Evolutionary conservation across 2,888 invertebrate species (phyloP).

Genomic region (Dioctria linearis): DNA sequence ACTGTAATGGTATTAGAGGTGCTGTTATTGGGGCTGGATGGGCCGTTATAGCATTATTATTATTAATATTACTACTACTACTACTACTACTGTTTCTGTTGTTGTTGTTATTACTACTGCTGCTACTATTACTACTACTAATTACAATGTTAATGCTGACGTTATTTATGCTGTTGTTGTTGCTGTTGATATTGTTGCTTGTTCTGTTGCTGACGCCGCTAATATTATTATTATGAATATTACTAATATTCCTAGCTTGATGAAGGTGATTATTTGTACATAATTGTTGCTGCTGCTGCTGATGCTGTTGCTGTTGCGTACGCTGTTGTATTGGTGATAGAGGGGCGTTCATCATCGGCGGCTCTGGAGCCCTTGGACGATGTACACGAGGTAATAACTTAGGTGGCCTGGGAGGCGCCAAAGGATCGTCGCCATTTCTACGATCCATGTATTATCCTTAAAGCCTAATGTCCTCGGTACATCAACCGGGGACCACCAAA

Average conservation of each 20-base stretch:
- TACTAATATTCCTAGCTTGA: conserved; percentile 58
- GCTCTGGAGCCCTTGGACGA: conserved; percentile 75
- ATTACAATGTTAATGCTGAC: conserved; percentile 52
- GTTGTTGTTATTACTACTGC: conserved; percentile 57
- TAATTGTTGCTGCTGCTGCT: conserved; percentile 62
- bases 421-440: conserved; percentile 82
- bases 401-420: conserved; percentile 83
- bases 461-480: conserved; percentile 71
- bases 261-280: conserved; percentile 63
- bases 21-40: conserved; percentile 61
- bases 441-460: conserved; percentile 77
- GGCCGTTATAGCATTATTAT: conserved; percentile 54
- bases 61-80: conserved; percentile 60
- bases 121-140: conserved; percentile 53
- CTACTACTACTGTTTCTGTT: conserved; percentile 60
- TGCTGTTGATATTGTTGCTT: conserved; percentile 56
- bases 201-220: conserved; percentile 62
- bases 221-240: conserved; percentile 52
- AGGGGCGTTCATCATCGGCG: conserved; percentile 72
- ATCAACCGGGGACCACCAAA: conserved; percentile 77
- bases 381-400: conserved; percentile 81
- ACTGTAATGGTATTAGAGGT: conserved; percentile 65
- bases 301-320: conserved; percentile 56
- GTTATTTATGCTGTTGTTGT: conserved; percentile 61
- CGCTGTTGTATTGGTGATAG: conserved; percentile 60